Evolutionary conservation across 2,888 invertebrate genomes (phyloP).

Genomic region (Torymus auratus): DNA sequence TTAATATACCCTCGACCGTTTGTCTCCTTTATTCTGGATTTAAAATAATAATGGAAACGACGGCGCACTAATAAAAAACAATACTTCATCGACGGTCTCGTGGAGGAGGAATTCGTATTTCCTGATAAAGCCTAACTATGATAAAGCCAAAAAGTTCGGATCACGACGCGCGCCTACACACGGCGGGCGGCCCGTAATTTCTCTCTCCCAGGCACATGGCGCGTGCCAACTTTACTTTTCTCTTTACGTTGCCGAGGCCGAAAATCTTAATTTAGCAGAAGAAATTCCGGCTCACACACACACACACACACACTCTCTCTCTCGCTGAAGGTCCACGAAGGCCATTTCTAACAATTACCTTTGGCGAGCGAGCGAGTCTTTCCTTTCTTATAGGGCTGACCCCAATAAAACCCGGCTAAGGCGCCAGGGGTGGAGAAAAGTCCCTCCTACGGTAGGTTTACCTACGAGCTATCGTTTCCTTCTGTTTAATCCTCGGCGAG

Average conservation of each 20-base stretch:
- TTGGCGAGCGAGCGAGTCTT: conserved; percentile 21
- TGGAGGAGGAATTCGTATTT: conserved; percentile 23
- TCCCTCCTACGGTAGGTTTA: conserved; percentile 10
- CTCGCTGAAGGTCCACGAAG: neutral
- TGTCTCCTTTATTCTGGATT: too few relatives aligned
- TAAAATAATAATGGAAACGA: too few relatives aligned
- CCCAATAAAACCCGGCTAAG: conserved; percentile 38
- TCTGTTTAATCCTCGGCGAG: conserved; percentile 23
- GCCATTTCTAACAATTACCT: conserved; percentile 56
- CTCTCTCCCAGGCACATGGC: neutral
- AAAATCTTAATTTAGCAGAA: conserved; percentile 51
- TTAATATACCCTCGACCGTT: too few relatives aligned
- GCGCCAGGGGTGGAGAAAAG: conserved; percentile 11
- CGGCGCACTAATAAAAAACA: neutral
- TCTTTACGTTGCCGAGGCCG: conserved; percentile 8
- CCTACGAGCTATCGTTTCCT: conserved; percentile 19
- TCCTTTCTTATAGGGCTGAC: conserved; percentile 25
- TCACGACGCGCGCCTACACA: neutral
- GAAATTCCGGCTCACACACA: conserved; percentile 7
- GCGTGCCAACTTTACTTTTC: conserved; percentile 34
- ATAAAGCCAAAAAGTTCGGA: conserved; percentile 42
- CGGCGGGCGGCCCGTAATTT: conserved; percentile 25
- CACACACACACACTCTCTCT: neutral
- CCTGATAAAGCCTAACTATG: conserved; percentile 25
- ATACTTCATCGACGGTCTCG: neutral